Conservation (phyloP, 2,113 vertebrate genomes). For the Elaphurus davidianus region DNA sequence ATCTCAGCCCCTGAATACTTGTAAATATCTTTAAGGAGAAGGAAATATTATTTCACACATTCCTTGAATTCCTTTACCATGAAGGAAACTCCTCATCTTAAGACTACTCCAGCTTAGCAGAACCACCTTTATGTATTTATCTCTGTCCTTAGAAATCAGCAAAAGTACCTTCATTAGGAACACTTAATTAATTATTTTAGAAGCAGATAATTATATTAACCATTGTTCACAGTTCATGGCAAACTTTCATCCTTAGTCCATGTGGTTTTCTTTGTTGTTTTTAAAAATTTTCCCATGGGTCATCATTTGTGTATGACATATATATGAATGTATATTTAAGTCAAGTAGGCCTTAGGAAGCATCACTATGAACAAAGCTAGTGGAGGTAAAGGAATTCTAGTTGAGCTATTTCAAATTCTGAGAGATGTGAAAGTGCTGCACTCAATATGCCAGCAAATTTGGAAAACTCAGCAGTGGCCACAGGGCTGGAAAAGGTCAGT, state of each 20-base stretch:
- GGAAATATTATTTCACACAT: neutral
- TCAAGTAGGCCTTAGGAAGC: neutral
- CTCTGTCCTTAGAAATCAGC: neutral
- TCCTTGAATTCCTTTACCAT: neutral
- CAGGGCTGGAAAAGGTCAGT: neutral
- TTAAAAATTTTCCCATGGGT: neutral
- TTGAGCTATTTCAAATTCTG: neutral
- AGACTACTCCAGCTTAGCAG: neutral
- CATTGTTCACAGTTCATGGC: neutral
- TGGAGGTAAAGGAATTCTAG: neutral
- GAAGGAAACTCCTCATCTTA: neutral
- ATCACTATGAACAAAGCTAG: neutral
- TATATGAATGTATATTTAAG: neutral
- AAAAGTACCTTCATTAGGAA: constrained; percentile 1
- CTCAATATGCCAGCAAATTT: neutral
- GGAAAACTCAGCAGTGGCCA: neutral
- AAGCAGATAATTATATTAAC: neutral
- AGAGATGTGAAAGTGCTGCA: neutral
- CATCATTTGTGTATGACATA: neutral
- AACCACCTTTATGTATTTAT: neutral
- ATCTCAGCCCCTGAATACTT: neutral
- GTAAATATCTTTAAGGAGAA: neutral
- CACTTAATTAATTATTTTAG: neutral
- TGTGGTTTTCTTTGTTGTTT: neutral
- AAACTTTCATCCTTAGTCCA: neutral